These are phyloP conservation scores for Uromys caudimaculatus DNA, from an alignment of 2,797 vertebrate genomes.

Conservation along the genomic window DNA sequence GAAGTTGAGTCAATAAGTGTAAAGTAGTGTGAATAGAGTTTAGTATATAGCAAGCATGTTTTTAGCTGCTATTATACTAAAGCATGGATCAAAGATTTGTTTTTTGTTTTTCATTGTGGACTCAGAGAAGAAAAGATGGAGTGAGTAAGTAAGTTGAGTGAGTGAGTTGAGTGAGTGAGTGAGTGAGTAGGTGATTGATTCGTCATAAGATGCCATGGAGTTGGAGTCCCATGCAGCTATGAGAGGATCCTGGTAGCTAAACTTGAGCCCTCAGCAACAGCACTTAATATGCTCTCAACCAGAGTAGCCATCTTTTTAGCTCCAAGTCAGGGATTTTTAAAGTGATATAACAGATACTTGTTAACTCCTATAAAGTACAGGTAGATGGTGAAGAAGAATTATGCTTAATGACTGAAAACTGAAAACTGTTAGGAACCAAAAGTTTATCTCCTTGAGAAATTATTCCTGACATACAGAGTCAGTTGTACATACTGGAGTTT, in stretches of 20 bases:
- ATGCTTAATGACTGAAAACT: background rate
- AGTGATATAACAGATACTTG: constrained; percentile 13
- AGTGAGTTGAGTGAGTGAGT: background rate
- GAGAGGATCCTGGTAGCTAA: background rate
- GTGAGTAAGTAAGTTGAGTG: background rate
- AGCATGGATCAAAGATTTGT: background rate
- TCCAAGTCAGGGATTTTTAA: constrained; percentile 39
- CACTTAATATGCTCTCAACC: background rate
- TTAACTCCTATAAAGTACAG: background rate
- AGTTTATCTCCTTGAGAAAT: constrained; percentile 34
- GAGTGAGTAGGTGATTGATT: background rate
- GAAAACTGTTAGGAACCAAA: background rate
- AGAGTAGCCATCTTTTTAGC: background rate
- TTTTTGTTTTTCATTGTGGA: background rate
- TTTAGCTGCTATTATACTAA: background rate
- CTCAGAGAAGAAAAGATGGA: background rate
- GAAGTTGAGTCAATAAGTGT: constrained; percentile 52
- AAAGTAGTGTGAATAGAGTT: constrained; percentile 13
- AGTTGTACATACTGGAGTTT: constrained; percentile 31
- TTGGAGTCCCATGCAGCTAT: background rate
- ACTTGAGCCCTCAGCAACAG: background rate
- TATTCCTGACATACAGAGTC: background rate
- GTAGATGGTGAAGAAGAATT: background rate
- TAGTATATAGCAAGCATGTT: constrained; percentile 11
- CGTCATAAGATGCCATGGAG: background rate